Evolutionary conservation across 1,140 invertebrate species (phyloP), one percentile per base, ranked within the genome.

Genomic region (Orius insidiosus): DNA sequence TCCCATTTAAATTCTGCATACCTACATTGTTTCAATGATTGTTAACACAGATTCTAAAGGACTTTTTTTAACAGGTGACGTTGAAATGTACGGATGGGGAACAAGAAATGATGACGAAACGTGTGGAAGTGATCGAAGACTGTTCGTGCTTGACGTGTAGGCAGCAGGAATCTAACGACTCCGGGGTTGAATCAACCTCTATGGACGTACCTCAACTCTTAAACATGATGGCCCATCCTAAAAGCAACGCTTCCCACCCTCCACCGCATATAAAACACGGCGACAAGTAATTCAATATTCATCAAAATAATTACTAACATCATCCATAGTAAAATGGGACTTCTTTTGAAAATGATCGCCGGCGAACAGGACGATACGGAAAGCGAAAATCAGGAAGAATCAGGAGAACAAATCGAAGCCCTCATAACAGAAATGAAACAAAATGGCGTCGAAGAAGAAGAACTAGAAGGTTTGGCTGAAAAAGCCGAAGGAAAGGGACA

Each of bases 111-210:
- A 64, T 65, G 42, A 67, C 62, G 2, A 76, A 76, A 58, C 66
- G 67, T 14, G 69, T 77, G 0, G 71, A 77, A 57, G 70, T 75
- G 31, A 76, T 77, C 16, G 68, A 65, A 2, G 74, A 75, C 45
- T 77, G 75, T 53, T 69, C 68, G 9, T 77, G 75, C 58, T 67
- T 66, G 40, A 69, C 70, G 0, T 77, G 74, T 55, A 54, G 60
- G 24, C 41, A 43, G 18, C 16, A 16, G 13, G n/a, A 41, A 41
- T 16, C 14, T 3, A 41, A 15, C 2, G 18, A 41, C 14, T n/a
- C 39, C 2, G 13, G 11, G 15, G 19, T 19, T 9, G 24, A 43
- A 7, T n/a, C 41, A 2, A 11, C 18, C 3, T n/a, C 41, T 9
- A n/a, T 32, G 18, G 51, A 52, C 16, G 47, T 48, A 14, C 45